These are phyloP conservation scores for Ormia ochracea DNA, from an alignment of 2,888 invertebrate species.

Conservation along the genomic window DNA sequence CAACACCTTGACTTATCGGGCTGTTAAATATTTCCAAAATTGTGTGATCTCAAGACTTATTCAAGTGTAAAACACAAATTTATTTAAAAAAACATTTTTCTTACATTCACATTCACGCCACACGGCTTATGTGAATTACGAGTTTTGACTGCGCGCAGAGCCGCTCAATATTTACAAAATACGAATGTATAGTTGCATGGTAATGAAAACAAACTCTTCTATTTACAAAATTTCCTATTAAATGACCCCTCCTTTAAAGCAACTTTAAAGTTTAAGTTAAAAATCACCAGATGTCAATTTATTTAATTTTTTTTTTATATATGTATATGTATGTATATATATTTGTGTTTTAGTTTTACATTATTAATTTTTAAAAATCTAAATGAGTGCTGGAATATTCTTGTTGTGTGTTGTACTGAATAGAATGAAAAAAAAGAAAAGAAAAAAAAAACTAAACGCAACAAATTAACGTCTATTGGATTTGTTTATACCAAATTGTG, in stretches of 20 bases:
- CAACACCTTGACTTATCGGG: conserved; percentile 9
- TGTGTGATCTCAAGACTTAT: background rate
- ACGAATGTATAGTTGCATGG: background rate
- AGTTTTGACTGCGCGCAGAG: conserved; percentile 6
- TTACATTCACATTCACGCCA: conserved; percentile 7
- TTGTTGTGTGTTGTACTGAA: background rate
- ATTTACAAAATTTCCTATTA: conserved; percentile 55
- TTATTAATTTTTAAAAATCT: conserved; percentile 39
- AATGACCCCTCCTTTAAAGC: conserved; percentile 49
- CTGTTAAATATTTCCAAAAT: background rate
- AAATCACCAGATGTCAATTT: conserved; percentile 60
- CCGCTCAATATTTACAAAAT: conserved; percentile 34
- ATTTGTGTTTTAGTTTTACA: conserved; percentile 15
- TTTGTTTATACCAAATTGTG: conserved; percentile 59
- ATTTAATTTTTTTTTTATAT: background rate
- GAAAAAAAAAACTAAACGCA: conserved; percentile 31
- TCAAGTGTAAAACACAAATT: conserved; percentile 4
- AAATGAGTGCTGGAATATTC: conserved; percentile 21
- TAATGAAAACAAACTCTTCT: conserved; percentile 34
- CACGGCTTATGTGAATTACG: background rate
- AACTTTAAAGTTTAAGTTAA: conserved; percentile 15
- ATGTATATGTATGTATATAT: no score
- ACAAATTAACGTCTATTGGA: conserved; percentile 57
- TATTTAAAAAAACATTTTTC: conserved; percentile 1
- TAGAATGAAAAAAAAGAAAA: no score